Evolutionary conservation across 2,113 vertebrate species (phyloP).

Genomic region (Pangasianodon hypophthalmus): DNA sequence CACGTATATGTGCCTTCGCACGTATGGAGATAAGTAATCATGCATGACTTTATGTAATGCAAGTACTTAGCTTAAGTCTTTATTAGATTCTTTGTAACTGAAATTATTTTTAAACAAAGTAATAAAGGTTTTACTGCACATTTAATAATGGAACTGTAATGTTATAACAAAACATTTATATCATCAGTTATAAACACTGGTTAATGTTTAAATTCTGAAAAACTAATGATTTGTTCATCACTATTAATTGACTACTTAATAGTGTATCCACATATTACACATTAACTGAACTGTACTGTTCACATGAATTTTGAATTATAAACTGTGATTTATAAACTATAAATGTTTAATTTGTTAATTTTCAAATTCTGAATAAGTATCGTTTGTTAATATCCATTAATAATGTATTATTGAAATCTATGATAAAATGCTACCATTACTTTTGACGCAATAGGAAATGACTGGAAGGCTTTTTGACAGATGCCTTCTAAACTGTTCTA

Average conservation of each 20-base stretch:
- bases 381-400: background rate
- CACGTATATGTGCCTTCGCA: background rate
- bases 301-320: background rate
- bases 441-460: background rate
- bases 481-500: background rate
- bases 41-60: background rate
- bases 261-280: background rate
- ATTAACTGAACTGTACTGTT: background rate
- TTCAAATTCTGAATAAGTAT: background rate
- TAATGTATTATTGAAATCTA: background rate
- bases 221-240: background rate
- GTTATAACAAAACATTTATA: no score
- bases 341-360: background rate
- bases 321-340: background rate
- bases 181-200: no score
- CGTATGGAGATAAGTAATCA: background rate
- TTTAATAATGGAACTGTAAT: background rate
- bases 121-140: background rate
- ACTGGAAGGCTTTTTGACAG: background rate
- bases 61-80: background rate
- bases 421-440: background rate
- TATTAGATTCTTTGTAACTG: background rate
- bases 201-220: no score
- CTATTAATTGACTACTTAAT: background rate
- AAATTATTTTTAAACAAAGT: background rate